Base-by-base conservation (phyloP, 1,140 invertebrate genomes). In the Mya arenaria region DNA sequence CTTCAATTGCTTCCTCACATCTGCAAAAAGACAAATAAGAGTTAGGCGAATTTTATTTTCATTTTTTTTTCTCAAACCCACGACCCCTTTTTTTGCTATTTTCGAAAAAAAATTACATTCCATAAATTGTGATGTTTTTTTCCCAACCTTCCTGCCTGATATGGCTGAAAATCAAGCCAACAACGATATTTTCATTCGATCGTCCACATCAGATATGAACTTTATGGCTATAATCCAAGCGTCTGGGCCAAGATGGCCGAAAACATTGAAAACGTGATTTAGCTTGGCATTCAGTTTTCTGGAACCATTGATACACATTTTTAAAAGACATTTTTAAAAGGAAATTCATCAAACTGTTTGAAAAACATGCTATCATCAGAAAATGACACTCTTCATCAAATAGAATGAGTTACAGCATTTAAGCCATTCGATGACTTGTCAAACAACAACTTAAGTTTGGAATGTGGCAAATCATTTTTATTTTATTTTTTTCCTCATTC, bases 1-100 rank as follows among this genome's bases (percentile, higher is more conserved):
- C 84, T 58, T 60, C 88, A n/a, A n/a, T n/a, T 23, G 84, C 85
- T 73, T 85, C 85, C 65, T 84, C 79, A 79, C 87, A 88, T 10
- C 87, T 88, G 77, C 25, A 77, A 66, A 80, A 55, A 78, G 48
- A 44, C 34, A 41, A 32, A 73, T 28, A 62, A 44, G 19, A 1
- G n/a, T 3, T 41, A 68, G 39, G 32, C 13, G 39, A 37, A 13
- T n/a, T 6, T 4, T 68, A 19, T 68, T 37, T 68, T n/a, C n/a
- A n/a, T n/a, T n/a, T n/a, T n/a, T n/a, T n/a, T n/a, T n/a, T n/a
- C n/a, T n/a, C n/a, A n/a, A n/a, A n/a, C n/a, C n/a, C n/a, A n/a
- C n/a, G n/a, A 68, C n/a, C n/a, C n/a, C 39, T 36, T 36, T 15
- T 23, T 28, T 34, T 13, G 34, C 13, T 36, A 8, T 34, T 32